Percentiles rank a stretch among this genome's conserved stretches.
Conservation (phyloP, 2,888 invertebrate species). For the Xestia xanthographa region DNA sequence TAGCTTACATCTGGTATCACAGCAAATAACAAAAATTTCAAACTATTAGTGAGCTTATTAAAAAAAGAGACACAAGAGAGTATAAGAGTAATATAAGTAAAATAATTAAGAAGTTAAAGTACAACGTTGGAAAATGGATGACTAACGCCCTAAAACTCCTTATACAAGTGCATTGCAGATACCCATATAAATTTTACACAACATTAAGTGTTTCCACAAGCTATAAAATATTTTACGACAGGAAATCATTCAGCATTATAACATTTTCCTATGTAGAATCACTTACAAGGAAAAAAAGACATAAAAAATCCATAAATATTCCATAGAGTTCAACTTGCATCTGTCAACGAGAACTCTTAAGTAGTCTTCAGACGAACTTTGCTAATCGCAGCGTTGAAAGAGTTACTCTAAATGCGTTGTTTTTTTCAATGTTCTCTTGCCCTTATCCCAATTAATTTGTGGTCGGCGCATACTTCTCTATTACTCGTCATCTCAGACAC, state of each 20-base stretch:
- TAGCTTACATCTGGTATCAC: too few relatives aligned
- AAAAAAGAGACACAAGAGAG: too few relatives aligned
- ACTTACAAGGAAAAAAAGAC: conserved; percentile 47
- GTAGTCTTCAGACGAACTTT: conserved; percentile 32
- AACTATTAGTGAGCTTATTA: too few relatives aligned
- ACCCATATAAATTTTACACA: conserved; percentile 25
- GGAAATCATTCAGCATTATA: conserved; percentile 57
- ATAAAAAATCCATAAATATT: conserved; percentile 42
- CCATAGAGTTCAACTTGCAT: conserved; percentile 28
- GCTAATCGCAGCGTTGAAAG: conserved; percentile 20
- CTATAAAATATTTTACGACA: conserved; percentile 54
- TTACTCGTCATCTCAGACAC: too few relatives aligned
- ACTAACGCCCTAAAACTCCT: neutral
- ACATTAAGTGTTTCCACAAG: conserved; percentile 19
- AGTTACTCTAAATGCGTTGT: conserved; percentile 9
- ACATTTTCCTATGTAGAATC: conserved; percentile 32
- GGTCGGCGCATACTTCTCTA: too few relatives aligned
- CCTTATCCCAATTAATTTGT: too few relatives aligned
- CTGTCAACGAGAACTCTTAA: conserved; percentile 54
- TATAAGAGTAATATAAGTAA: too few relatives aligned
- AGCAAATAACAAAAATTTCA: too few relatives aligned
- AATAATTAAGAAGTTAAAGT: too few relatives aligned
- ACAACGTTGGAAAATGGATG: too few relatives aligned
- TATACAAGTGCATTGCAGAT: conserved; percentile 11
- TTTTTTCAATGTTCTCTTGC: conserved; percentile 5